Conservation (phyloP, 2,797 vertebrate species). For the Erpetoichthys calabaricus region DNA sequence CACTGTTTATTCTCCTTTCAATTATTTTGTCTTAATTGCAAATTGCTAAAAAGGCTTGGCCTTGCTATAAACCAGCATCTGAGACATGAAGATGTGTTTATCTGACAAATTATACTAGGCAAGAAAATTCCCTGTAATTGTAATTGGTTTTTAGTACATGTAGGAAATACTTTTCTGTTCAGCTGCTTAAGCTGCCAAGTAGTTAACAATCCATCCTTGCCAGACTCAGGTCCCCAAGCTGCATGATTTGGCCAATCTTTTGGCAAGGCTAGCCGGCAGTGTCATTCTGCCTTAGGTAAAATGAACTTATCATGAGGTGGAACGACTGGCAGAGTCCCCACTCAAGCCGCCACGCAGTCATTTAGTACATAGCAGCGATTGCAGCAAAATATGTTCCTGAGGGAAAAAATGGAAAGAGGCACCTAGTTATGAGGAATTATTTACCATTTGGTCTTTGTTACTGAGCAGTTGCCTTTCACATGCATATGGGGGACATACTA, state of each 20-base stretch:
- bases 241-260: slow-evolving; percentile 17
- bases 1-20: not conserved
- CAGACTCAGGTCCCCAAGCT: slow-evolving; percentile 17
- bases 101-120: slow-evolving; percentile 23
- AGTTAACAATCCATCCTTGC: slow-evolving; percentile 18
- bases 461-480: no score
- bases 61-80: slow-evolving; percentile 13
- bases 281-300: slow-evolving; percentile 8
- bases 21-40: slow-evolving; percentile 13
- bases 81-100: slow-evolving; percentile 21
- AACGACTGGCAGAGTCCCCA: slow-evolving; percentile 5
- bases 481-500: no score
- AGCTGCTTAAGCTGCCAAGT: slow-evolving; percentile 17
- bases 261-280: slow-evolving; percentile 14
- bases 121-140: slow-evolving; percentile 15
- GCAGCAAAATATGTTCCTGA: not conserved
- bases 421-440: not conserved
- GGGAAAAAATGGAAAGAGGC: not conserved
- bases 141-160: slow-evolving; percentile 23
- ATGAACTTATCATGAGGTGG: not conserved
- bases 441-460: no score
- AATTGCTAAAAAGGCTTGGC: slow-evolving; percentile 12
- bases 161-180: slow-evolving; percentile 17
- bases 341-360: slow-evolving; percentile 6
- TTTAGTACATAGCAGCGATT: not conserved